phyloP scores from a whole-genome alignment of 2,888 invertebrate genomes.

The Microplitis manilae region DNA sequence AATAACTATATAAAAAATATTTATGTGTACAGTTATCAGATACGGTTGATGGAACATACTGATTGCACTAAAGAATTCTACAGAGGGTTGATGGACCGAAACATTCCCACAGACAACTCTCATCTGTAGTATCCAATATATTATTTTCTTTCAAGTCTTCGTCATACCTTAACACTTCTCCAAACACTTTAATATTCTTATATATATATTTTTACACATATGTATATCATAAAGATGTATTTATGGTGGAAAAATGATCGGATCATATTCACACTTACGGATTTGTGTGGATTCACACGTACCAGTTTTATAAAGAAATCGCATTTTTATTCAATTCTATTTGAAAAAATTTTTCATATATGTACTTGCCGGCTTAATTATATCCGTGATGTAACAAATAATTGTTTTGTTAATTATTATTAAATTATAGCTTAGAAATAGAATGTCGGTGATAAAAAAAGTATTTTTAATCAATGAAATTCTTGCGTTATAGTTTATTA shows the following conservation, averaged over 20 bases:
- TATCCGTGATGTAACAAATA: background rate
- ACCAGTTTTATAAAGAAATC: constrained; percentile 8
- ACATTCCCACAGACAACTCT: constrained; percentile 55
- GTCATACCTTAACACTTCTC: background rate
- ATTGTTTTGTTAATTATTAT: background rate
- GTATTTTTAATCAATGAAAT: no score
- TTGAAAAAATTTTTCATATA: background rate
- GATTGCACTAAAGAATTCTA: constrained; percentile 32
- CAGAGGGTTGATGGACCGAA: constrained; percentile 52
- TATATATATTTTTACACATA: background rate
- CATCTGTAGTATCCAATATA: constrained; percentile 32
- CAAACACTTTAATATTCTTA: constrained; percentile 6
- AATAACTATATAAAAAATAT: background rate
- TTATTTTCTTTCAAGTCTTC: background rate
- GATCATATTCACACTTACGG: constrained; percentile 28
- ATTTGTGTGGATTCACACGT: constrained; percentile 21
- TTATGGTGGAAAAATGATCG: constrained; percentile 5
- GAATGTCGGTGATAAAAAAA: background rate
- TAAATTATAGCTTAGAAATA: background rate
- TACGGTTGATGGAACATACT: constrained; percentile 45
- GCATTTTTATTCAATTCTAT: background rate
- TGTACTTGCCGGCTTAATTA: background rate
- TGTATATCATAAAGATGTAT: background rate
- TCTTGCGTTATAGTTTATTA: no score
- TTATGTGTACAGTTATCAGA: constrained; percentile 43